Base-by-base conservation (phyloP, 2,797 vertebrate genomes). In the Trachurus trachurus region DNA sequence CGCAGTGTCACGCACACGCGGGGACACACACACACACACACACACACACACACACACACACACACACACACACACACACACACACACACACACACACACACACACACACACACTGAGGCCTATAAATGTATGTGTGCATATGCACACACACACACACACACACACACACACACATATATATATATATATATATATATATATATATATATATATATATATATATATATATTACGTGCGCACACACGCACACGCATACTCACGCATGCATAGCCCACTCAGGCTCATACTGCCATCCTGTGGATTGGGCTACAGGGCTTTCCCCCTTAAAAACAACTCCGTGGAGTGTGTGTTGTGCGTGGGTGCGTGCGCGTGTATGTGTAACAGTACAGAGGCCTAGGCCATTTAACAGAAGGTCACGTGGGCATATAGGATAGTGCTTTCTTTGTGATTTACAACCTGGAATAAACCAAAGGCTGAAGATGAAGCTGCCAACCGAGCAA, bases 221-320 rank as follows among this genome's bases (percentile, higher is more conserved):
- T 31, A 31, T 31, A 31, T 31, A 31, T 31, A 31, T 31, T 63
- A 78, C 65, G 59, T 53, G 49, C 50, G 45, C 26, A 26, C 26
- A 26, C 26, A 26, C 26, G 3, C 26, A 26, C 26, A 26, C 26
- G 3, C 26, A 26, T 3, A 47, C 17, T 56, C 56, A 9, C 50
- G 31, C 5, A 40, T 11, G 10, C 9, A 11, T 11, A 44, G 42
- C 79, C 76, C 83, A 81, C 50, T 57, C 82, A 83, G 93, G 91
- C 88, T 88, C 82, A 90, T 93, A 94, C 94, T 88, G 96, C 95
- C 96, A 95, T 94, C 95, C 75, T 91, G 94, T 94, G 95, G 95
- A 89, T 89, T n/a, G n/a, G n/a, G n/a, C n/a, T 86, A 78, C 85
- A 85, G 90, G 92, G 89, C 84, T 88, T 92, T 80, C 94, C 93